A percentile compares a stretch with the other conserved stretches of the same genome.
phyloP scores from a whole-genome alignment of 2,113 vertebrate species.

The Oostethus manadensis region DNA sequence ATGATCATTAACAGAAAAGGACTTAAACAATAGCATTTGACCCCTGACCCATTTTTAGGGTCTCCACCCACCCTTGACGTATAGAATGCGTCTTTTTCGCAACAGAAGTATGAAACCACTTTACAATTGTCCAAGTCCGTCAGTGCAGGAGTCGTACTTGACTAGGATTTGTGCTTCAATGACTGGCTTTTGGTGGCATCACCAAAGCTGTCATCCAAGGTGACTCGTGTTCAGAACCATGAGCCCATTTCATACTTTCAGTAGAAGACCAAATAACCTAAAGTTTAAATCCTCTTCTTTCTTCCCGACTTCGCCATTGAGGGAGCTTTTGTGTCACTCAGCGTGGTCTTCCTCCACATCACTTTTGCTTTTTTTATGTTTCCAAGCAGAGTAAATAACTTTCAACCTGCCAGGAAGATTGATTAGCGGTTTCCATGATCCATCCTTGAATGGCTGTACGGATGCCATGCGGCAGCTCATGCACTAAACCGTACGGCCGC shows the following conservation, averaged over 20 bases:
- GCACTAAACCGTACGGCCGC: constrained; percentile 51
- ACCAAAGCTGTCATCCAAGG: constrained; percentile 54
- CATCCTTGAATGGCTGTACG: constrained; percentile 61
- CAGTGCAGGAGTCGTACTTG: too few relatives aligned
- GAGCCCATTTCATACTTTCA: constrained; percentile 46
- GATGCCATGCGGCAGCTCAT: constrained; percentile 62
- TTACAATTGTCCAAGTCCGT: too few relatives aligned
- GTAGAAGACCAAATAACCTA: constrained; percentile 44
- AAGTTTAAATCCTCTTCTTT: constrained; percentile 17
- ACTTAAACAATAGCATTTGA: too few relatives aligned
- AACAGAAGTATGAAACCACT: too few relatives aligned
- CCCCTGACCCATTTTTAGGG: too few relatives aligned
- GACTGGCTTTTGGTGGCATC: constrained; percentile 40
- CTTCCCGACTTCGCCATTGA: constrained; percentile 11
- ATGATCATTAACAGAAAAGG: too few relatives aligned
- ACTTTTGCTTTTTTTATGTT: constrained; percentile 52
- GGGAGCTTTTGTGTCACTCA: constrained; percentile 24
- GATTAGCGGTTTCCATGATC: constrained; percentile 67
- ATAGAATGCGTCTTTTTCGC: too few relatives aligned
- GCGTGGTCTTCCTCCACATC: constrained; percentile 15
- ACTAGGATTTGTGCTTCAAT: constrained; percentile 44
- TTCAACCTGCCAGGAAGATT: constrained; percentile 71
- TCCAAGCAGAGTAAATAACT: constrained; percentile 64
- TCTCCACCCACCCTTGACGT: too few relatives aligned
- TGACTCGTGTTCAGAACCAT: constrained; percentile 53